A percentile compares a stretch with the other conserved stretches of the same genome.
Conservation (phyloP, 2,888 invertebrate species). For the Exephanes ischioxanthus region DNA sequence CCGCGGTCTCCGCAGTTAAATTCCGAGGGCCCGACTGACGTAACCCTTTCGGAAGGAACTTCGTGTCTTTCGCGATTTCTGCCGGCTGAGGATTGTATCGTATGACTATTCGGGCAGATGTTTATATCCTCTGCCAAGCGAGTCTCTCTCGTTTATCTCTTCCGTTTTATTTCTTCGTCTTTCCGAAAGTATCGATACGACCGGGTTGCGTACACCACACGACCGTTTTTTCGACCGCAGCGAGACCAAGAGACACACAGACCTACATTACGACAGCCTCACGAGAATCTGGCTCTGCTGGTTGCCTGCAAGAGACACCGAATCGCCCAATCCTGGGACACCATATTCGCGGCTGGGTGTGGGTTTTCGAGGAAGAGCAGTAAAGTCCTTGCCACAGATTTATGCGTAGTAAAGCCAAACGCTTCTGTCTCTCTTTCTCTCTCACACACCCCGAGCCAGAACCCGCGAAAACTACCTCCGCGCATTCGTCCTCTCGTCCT, state of each 20-base stretch:
- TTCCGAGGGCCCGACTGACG: conserved; percentile 12
- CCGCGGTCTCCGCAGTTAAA: not conserved
- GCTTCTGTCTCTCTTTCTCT: conserved; percentile 42
- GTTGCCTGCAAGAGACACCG: conserved; percentile 35
- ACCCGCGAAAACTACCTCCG: conserved; percentile 43
- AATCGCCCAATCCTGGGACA: conserved; percentile 32
- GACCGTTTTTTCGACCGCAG: conserved; percentile 52
- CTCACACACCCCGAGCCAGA: not conserved
- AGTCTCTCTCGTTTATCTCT: not conserved
- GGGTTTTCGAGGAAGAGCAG: conserved; percentile 81
- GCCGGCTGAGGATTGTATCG: conserved; percentile 10
- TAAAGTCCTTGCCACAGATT: conserved; percentile 80
- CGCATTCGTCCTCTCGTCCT: conserved; percentile 45
- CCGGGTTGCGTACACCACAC: conserved; percentile 28
- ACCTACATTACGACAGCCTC: conserved; percentile 73
- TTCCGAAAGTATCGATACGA: conserved; percentile 37
- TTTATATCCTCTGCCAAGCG: conserved; percentile 21
- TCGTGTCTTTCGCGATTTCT: conserved; percentile 3
- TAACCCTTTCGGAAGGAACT: conserved; percentile 11
- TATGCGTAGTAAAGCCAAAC: conserved; percentile 81
- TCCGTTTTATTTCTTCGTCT: conserved; percentile 7
- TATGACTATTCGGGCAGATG: not conserved
- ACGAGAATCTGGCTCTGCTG: conserved; percentile 50
- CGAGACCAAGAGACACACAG: conserved; percentile 72
- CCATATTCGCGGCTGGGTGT: conserved; percentile 58